Evolutionary conservation across 2,113 vertebrate species (phyloP).

Genomic region (Notechis scutatus): DNA sequence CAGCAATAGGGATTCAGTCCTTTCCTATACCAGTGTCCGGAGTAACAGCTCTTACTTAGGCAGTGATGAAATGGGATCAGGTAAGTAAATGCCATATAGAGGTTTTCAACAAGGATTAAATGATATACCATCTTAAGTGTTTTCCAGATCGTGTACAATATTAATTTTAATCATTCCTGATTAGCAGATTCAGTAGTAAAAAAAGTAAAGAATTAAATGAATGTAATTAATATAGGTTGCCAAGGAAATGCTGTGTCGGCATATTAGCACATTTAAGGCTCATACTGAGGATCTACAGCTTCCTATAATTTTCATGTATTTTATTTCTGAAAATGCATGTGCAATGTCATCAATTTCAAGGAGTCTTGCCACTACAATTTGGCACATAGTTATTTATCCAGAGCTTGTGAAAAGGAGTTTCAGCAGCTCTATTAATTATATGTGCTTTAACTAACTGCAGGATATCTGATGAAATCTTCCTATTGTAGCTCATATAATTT

Average conservation of each 20-base stretch:
- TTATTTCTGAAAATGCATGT: background rate
- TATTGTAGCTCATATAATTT: background rate
- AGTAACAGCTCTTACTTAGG: constrained; percentile 97
- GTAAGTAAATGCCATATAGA: constrained; percentile 63
- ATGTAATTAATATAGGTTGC: background rate
- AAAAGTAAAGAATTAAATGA: background rate
- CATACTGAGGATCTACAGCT: background rate
- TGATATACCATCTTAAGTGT: background rate
- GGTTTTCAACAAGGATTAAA: background rate
- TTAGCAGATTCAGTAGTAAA: background rate
- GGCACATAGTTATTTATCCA: background rate
- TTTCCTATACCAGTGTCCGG: constrained; percentile 94
- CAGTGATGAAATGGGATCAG: constrained; percentile 98
- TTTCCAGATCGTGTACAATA: background rate
- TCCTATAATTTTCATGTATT: background rate
- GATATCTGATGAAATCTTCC: background rate
- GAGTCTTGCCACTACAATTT: background rate
- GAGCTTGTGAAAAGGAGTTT: background rate
- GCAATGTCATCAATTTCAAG: background rate
- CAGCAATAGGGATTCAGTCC: constrained; percentile 94
- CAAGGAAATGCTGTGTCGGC: background rate
- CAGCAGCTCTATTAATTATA: background rate
- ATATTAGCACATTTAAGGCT: background rate
- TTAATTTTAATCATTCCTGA: background rate
- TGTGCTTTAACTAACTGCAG: background rate